phyloP scores from a whole-genome alignment of 1,140 invertebrate species.

The Bradysia coprophila region DNA sequence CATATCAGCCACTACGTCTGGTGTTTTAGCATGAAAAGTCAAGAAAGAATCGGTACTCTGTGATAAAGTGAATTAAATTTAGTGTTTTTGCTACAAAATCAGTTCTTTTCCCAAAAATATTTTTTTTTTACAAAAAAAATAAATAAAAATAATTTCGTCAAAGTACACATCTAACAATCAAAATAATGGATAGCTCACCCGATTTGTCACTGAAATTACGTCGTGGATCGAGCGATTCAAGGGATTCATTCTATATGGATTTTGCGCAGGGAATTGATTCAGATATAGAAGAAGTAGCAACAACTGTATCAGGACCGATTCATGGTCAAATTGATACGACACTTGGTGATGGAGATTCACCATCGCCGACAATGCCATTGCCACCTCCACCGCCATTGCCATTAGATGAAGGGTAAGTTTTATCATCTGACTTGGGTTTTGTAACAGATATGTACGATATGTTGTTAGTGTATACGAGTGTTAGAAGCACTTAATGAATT shows the following conservation, averaged over 20 bases:
- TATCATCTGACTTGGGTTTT: too few species aligned
- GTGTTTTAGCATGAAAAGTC: too few species aligned
- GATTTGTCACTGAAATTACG: slow-evolving; percentile 65
- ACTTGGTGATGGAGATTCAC: not conserved
- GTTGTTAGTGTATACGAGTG: too few species aligned
- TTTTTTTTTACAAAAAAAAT: not conserved
- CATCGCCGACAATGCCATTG: slow-evolving; percentile 16
- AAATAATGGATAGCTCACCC: slow-evolving; percentile 47
- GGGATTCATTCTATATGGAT: slow-evolving; percentile 77
- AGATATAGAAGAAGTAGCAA: slow-evolving; percentile 67
- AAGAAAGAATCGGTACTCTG: not conserved
- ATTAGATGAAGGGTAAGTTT: slow-evolving; percentile 10
- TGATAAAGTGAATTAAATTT: not conserved
- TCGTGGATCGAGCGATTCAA: slow-evolving; percentile 62
- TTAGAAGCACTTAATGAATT: too few species aligned
- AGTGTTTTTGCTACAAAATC: not conserved
- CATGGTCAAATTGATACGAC: not conserved
- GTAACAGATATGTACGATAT: too few species aligned
- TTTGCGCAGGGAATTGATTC: slow-evolving; percentile 74
- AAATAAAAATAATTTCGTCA: not conserved
- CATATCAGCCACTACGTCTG: too few species aligned
- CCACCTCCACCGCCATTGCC: slow-evolving; percentile 14
- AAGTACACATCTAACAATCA: not conserved
- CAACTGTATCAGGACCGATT: slow-evolving; percentile 25
- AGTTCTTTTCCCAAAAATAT: not conserved